phyloP scores from a whole-genome alignment of 2,113 vertebrate species.

The Tragulus kanchil region DNA sequence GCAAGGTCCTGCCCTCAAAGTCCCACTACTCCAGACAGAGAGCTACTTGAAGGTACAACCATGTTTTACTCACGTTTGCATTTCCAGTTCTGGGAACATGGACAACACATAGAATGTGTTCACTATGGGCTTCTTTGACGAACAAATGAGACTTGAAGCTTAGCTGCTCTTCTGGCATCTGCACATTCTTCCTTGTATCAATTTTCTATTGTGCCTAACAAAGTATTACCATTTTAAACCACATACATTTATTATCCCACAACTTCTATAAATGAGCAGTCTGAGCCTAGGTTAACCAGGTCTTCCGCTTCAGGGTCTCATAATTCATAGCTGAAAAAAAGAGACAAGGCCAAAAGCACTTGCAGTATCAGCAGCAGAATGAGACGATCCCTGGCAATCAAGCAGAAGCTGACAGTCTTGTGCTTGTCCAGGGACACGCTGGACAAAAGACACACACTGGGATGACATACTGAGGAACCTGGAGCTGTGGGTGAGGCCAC shows the following conservation, averaged over 20 bases:
- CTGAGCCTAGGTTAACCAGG: background rate
- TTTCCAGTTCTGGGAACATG: background rate
- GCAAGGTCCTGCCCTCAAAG: background rate
- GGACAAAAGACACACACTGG: background rate
- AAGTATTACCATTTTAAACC: background rate
- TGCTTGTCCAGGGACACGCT: background rate
- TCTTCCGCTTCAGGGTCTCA: background rate
- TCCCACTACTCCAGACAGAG: background rate
- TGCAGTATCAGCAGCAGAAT: background rate
- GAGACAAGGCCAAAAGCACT: background rate
- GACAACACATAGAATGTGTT: background rate
- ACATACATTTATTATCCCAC: background rate
- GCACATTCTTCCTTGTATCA: background rate
- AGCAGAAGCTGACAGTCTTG: background rate
- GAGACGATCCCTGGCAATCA: background rate
- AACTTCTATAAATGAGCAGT: background rate
- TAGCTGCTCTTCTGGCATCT: background rate
- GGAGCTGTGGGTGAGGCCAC: background rate
- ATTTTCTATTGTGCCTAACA: background rate
- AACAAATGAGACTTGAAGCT: background rate
- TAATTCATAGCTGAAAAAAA: no score
- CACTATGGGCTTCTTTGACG: background rate
- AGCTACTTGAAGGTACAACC: background rate
- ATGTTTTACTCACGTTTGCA: background rate
- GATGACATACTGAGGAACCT: background rate